Evolutionary conservation across 2,113 vertebrate species (phyloP).

Genomic region (Gymnogyps californianus): DNA sequence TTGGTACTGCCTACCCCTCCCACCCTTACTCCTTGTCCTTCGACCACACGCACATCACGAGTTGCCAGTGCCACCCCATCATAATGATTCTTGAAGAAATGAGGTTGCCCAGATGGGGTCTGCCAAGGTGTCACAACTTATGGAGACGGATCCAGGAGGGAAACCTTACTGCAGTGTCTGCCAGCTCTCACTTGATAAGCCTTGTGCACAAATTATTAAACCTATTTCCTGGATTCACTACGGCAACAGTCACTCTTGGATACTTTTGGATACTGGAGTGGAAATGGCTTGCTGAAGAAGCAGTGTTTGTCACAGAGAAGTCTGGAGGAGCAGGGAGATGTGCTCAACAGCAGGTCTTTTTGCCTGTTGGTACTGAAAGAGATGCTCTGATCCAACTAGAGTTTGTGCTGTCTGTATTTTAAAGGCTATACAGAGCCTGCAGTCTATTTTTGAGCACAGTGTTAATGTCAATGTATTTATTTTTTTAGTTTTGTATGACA

Average conservation of each 20-base stretch:
- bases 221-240: neutral
- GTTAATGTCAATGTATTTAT: neutral
- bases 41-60: accelerated
- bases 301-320: neutral
- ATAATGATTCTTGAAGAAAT: neutral
- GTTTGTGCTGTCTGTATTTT: neutral
- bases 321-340: neutral
- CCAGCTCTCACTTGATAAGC: neutral
- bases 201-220: too few species aligned
- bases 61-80: neutral
- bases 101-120: neutral
- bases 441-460: neutral
- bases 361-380: neutral
- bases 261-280: neutral
- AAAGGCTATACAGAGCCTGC: neutral
- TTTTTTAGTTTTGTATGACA: neutral
- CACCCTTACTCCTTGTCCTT: neutral
- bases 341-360: neutral
- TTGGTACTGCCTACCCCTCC: neutral
- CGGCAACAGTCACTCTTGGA: neutral
- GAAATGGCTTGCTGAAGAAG: neutral
- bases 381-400: neutral
- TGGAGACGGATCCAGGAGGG: neutral
- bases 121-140: neutral
- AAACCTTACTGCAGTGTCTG: neutral